Conservation (phyloP, 2,888 invertebrate species). For the Dione vanillae region DNA sequence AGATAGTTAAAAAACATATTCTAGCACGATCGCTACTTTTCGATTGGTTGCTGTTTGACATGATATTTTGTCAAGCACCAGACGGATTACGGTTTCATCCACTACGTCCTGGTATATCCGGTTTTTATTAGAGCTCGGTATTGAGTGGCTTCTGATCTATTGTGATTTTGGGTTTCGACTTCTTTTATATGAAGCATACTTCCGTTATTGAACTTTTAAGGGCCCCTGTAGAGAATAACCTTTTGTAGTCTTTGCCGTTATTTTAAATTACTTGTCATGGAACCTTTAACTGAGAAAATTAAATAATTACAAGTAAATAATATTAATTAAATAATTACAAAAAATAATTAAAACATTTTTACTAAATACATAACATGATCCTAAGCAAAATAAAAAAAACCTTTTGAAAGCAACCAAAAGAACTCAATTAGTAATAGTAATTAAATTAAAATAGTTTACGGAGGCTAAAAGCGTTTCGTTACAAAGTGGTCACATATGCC, state of each 20-base stretch:
- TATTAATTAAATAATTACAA: too few relatives aligned
- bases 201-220: constrained; percentile 56
- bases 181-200: constrained; percentile 68
- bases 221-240: constrained; percentile 39
- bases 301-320: too few relatives aligned
- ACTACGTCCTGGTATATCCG: constrained; percentile 67
- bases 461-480: constrained; percentile 1
- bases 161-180: constrained; percentile 68
- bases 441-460: constrained; percentile 17
- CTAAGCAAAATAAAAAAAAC: neutral
- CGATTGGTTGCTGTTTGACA: constrained; percentile 51
- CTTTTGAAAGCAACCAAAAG: neutral
- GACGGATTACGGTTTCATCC: constrained; percentile 65
- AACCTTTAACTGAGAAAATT: neutral
- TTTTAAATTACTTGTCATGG: neutral
- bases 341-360: too few relatives aligned
- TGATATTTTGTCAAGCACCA: constrained; percentile 52
- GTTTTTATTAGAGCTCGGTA: constrained; percentile 76
- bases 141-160: constrained; percentile 76
- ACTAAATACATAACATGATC: neutral
- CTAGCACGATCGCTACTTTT: neutral
- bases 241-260: neutral
- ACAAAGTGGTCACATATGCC: neutral
- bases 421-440: constrained; percentile 6
- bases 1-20: neutral